Base-by-base conservation (phyloP, 2,888 invertebrate species). In the Smittia aterrima region DNA sequence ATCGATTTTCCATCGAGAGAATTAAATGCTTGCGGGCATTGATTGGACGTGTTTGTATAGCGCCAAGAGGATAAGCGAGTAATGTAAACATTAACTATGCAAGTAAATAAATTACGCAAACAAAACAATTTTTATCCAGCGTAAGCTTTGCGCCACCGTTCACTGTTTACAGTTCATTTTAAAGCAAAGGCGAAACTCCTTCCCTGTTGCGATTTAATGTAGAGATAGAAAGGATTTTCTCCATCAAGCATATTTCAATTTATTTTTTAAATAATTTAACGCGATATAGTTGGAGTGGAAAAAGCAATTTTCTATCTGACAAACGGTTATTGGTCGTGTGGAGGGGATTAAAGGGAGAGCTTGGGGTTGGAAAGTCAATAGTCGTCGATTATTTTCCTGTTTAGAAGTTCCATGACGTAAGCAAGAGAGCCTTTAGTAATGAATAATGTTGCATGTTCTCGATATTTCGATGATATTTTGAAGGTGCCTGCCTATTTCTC, bases 21-120 rank as follows among this genome's bases (percentile, higher is more conserved):
- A 54, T 71, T 71, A 71, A 71, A 71, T 27, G 70, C 47, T 71
- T 68, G 68, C 68, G 68, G 68, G 41, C 41, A 68, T 68, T 71
- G 70, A 71, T 71, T 71, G 70, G 54, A 54, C 24, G 27, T 71
- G 58, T 71, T 71, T 71, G 54, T 16, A 71, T 54, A 58, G n/a
- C n/a, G 58, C 58, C 1, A 2, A 22, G 58, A 58, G 64, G 20
- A 25, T 27, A 20, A 40, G 22, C 20, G 18, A 70, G 47, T 41
- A 22, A 41, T 32, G 53, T 70, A 70, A 70, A 54, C 47, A 70
- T 70, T 68, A 68, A 68, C 68, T 68, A 47, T 22, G 70, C 22
- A 27, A 27, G 62, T 62, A 72, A 72, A 72, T 72, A 72, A 58
- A 40, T 72, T 40, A 58, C 20, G 25, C 62, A 72, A 72, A 72